Evolutionary conservation across 1,140 invertebrate species (phyloP).

Genomic region (Meteorus sp.): DNA sequence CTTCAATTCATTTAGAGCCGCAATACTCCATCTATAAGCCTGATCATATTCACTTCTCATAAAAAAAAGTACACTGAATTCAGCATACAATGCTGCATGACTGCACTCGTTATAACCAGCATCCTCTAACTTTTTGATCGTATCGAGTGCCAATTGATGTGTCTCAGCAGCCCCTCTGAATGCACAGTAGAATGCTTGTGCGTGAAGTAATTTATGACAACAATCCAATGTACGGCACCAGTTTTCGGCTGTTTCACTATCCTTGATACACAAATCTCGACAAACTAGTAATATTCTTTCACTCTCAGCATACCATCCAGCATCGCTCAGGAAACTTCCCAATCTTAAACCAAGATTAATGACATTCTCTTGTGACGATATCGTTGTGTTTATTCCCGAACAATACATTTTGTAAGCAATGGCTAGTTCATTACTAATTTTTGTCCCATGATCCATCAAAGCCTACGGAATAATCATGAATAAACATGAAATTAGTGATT

Average conservation of each 20-base stretch:
- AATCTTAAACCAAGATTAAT: conserved; percentile 64
- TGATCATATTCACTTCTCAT: conserved; percentile 80
- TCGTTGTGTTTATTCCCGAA: conserved; percentile 31
- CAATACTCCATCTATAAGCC: conserved; percentile 75
- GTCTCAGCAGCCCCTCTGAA: conserved; percentile 72
- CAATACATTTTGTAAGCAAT: conserved; percentile 55
- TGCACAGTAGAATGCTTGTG: conserved; percentile 76
- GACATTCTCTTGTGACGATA: conserved; percentile 34
- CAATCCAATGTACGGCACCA: conserved; percentile 68
- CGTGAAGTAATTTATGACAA: conserved; percentile 79
- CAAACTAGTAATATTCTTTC: conserved; percentile 70
- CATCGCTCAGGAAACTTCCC: conserved; percentile 81
- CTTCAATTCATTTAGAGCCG: conserved; percentile 70
- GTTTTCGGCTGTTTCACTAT: conserved; percentile 53
- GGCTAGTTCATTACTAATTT: conserved; percentile 60
- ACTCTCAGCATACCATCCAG: conserved; percentile 80
- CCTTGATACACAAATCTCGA: conserved; percentile 62
- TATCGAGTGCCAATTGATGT: conserved; percentile 62
- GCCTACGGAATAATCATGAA: conserved; percentile 51
- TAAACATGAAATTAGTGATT: conserved; percentile 16
- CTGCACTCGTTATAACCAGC: conserved; percentile 58
- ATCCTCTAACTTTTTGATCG: conserved; percentile 59
- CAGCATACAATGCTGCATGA: conserved; percentile 73
- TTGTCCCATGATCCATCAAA: conserved; percentile 66
- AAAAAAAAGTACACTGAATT: conserved; percentile 79